Base-by-base conservation (phyloP, 2,888 invertebrate genomes). In the Incurvaria masculella region DNA sequence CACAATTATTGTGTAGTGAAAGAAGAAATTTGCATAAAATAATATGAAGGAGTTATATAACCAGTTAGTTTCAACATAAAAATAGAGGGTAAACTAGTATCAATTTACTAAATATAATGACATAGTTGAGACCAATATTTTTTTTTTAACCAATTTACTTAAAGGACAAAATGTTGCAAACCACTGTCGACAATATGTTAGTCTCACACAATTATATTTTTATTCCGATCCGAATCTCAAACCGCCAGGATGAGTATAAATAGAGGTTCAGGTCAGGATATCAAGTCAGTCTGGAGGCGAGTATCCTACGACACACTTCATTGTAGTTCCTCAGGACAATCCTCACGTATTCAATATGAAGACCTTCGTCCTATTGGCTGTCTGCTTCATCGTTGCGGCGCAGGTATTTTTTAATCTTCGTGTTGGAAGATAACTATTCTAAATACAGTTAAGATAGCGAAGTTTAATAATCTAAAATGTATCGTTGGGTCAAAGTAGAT, bases 321-420 rank as follows among this genome's bases (percentile, higher is more conserved):
- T n/a, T n/a, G n/a, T n/a, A n/a, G n/a, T n/a, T 21, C 39, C 10
- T 16, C 16, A 42, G 42, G 19, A 48, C 6, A 39, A 11, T 45
- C 17, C 14, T 33, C 8, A 14, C 20, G 23, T 27, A 19, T 40
- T 23, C 49, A 54, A 50, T 23, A 79, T 79, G 79, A 79, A 78
- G 71, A 57, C 62, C 51, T 61, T 76, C 38, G 21, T 78, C 6
- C 66, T 78, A 5, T 55, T 79, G 43, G 74, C 69, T 23, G 61
- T 69, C 50, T 75, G 72, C 64, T 46, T 46, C 33, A 52, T 78
- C 19, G 65, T 78, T 39, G 57, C 65, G 44, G 76, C 64, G 46
- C 72, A 72, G 69, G 76, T 76, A 49, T 41, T 44, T 39, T 42
- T 11, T 45, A 4, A 46, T 45, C 44, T 41, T 49, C 33, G n/a